These are phyloP conservation scores for Kuschelorhynchus macadamiae DNA, from an alignment of 2,888 invertebrate species.

Conservation along the genomic window DNA sequence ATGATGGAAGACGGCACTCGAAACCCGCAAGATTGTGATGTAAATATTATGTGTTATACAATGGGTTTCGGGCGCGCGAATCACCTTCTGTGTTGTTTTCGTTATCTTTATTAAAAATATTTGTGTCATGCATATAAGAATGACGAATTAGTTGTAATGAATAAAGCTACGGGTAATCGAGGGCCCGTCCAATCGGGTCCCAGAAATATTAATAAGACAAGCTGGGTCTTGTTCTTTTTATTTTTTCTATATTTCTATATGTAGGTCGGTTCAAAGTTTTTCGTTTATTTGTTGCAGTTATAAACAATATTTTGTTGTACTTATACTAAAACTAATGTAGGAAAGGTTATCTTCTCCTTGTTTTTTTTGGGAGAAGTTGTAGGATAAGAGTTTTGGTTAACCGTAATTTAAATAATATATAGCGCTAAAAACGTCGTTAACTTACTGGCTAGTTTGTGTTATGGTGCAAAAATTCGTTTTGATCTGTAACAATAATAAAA, in stretches of 20 bases:
- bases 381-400: slow-evolving; percentile 27
- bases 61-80: slow-evolving; percentile 14
- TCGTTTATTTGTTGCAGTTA: slow-evolving; percentile 46
- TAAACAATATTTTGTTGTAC: slow-evolving; percentile 44
- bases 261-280: slow-evolving; percentile 30
- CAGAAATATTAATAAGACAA: slow-evolving; percentile 21
- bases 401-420: no score
- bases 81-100: slow-evolving; percentile 19
- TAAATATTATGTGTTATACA: slow-evolving; percentile 38
- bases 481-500: no score
- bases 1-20: slow-evolving; percentile 20
- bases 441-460: slow-evolving; percentile 9
- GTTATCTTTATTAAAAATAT: slow-evolving; percentile 22
- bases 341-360: slow-evolving; percentile 35
- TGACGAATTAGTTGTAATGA: slow-evolving; percentile 17
- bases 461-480: no score
- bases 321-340: slow-evolving; percentile 38
- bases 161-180: slow-evolving; percentile 28
- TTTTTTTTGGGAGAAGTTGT: slow-evolving; percentile 8
- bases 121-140: slow-evolving; percentile 23
- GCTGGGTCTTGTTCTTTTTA: slow-evolving; percentile 31
- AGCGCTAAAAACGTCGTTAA: slow-evolving; percentile 1
- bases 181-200: not conserved
- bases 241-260: slow-evolving; percentile 35
- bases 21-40: slow-evolving; percentile 35